Evolutionary conservation across 2,113 vertebrate genomes (phyloP), one percentile per base, ranked within the genome.

Genomic region (Passer montanus): DNA sequence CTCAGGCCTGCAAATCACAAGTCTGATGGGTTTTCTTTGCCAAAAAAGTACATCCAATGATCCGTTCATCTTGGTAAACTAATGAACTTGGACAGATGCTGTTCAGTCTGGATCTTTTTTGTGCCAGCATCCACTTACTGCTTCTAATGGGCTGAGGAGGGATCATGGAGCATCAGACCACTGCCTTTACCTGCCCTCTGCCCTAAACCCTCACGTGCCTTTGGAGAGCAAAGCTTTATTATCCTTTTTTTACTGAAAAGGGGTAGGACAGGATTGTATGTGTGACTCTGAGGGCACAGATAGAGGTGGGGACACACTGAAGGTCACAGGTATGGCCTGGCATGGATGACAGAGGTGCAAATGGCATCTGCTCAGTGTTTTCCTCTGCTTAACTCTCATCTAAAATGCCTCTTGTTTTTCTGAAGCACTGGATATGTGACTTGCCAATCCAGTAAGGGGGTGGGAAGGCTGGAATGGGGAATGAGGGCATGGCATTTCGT

Each of bases 61-160:
- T 80, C 83, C 1, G 53, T 81, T 96, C 37, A 78, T 94, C 92
- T 95, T 90, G 52, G 80, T 96, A 87, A 95, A 84, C 63, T 83
- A 96, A 95, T 95, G 83, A 87, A 95, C 87, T 95, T 67, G 56
- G 87, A 67, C 91, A 93, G 95, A 88, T 77, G 90, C 88, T 95
- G 76, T 84, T 86, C 68, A 58, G 55, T 67, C 10, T 7, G 64
- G 43, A 5, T 20, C 60, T 82, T 28, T 35, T 86, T 31, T 53
- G 60, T 90, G 82, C 91, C 85, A 86, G 84, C 68, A 83, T 80
- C 84, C 77, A 52, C 80, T 95, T 47, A 50, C 20, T 64, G 68
- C 66, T 87, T 60, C 74, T 69, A 41, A 83, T 89, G 82, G 77
- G 84, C 74, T 72, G 77, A 70, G 77, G 46, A 90, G 76, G 75